Evolutionary conservation across 2,113 vertebrate species (phyloP), one percentile per base, ranked within the genome.

Genomic region (Peromyscus leucopus): DNA sequence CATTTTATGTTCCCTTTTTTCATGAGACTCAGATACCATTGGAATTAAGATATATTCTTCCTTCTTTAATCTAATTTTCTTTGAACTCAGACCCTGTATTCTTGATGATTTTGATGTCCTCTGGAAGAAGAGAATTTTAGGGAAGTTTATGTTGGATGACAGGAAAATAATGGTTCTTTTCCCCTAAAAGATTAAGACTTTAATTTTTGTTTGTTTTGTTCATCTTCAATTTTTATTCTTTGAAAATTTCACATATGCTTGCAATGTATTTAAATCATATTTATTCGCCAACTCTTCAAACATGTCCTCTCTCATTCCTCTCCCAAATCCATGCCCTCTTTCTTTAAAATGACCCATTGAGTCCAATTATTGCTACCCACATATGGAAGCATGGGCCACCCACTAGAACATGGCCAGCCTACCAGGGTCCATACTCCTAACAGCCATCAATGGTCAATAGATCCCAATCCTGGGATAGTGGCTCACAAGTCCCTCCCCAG

Each of bases 21-120:
- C 46, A 90, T 84, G 33, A 91, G 71, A 91, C 59, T 80, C 36
- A 1, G 42, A 51, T 22, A 24, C 4, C 57, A 82, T 1, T 89
- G 36, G 57, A 84, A 89, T 82, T 87, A 86, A 36, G 21, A 88
- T 48, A 71, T 42, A 84, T 59, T 84, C 83, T 59, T 84, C 83
- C 63, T 75, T 85, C 69, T 95, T 96, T 87, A 90, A 92, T 85
- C 42, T 86, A 79, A n/a, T 79, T 89, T 97, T 76, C 4, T 94
- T 93, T 92, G 69, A 95, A 85, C 57, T 95, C 22, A 61, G 33
- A 51, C 16, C 33, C 24, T 90, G 33, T 22, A 83, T 4, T 65
- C 7, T 82, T 94, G 42, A 74, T 90, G 28, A 89, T 95, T 93
- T 69, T 90, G 61, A 63, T 57, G 24, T 83, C 63, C 36, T 26